Evolutionary conservation across 2,797 vertebrate species (phyloP).

Genomic region (Oreonectes daqikongensis): DNA sequence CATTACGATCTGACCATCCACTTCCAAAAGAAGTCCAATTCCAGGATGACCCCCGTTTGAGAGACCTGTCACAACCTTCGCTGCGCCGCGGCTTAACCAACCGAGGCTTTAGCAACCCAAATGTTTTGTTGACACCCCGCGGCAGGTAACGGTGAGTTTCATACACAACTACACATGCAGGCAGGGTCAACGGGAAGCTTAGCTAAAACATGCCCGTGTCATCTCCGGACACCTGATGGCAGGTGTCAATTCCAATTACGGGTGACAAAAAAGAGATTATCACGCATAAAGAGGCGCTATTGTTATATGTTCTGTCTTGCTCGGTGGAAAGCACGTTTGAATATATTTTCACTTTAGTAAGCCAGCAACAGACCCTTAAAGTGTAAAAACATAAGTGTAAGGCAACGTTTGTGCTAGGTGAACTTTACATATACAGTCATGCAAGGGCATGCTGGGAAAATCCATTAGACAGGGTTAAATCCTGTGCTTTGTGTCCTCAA

Average conservation of each 20-base stretch:
- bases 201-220: constrained; percentile 24
- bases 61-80: constrained; percentile 10
- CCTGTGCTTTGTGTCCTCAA: constrained; percentile 54
- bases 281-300: background rate
- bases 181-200: constrained; percentile 41
- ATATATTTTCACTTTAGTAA: no score
- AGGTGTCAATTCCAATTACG: constrained; percentile 42
- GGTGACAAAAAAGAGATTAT: constrained; percentile 1
- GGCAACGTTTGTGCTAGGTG: background rate
- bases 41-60: background rate
- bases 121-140: background rate
- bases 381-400: no score
- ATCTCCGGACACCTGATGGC: constrained; percentile 41
- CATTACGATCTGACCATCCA: constrained; percentile 15
- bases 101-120: constrained; percentile 1
- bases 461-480: constrained; percentile 52
- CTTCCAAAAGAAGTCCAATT: constrained; percentile 6
- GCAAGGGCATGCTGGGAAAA: constrained; percentile 52
- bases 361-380: background rate
- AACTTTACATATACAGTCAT: constrained; percentile 20
- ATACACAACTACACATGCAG: constrained; percentile 12
- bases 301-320: background rate
- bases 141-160: constrained; percentile 20
- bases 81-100: background rate
- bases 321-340: no score